phyloP scores from a whole-genome alignment of 1,140 invertebrate species.

The Leptinotarsa lineolata region DNA sequence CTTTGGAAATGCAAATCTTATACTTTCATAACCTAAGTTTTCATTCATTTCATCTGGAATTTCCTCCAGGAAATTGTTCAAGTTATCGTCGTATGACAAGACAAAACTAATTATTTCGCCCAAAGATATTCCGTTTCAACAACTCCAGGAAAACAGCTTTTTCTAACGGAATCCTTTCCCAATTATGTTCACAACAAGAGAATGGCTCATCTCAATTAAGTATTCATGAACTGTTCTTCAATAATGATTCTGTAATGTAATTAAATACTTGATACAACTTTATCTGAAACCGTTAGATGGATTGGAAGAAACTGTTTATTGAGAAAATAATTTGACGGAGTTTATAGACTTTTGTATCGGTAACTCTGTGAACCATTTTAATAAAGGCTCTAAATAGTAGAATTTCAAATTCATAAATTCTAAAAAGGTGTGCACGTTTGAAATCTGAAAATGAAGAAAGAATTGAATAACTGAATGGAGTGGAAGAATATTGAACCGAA shows the following conservation, averaged over 20 bases:
- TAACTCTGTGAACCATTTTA: too few species aligned
- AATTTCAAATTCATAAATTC: too few species aligned
- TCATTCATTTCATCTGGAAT: not conserved
- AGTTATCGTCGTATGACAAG: not conserved
- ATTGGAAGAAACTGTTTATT: not conserved
- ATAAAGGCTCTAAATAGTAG: too few species aligned
- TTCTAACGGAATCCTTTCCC: not conserved
- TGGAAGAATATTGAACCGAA: too few species aligned
- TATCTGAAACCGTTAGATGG: not conserved
- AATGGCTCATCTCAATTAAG: not conserved
- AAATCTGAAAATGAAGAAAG: too few species aligned
- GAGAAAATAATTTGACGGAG: too few species aligned
- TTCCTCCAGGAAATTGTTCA: not conserved
- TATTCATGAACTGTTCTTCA: not conserved
- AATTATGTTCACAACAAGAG: not conserved
- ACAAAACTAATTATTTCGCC: not conserved
- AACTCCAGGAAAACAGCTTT: not conserved
- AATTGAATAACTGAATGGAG: too few species aligned
- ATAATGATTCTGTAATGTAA: constrained; percentile 1
- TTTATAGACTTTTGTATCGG: too few species aligned
- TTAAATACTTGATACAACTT: not conserved
- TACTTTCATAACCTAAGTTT: too few species aligned
- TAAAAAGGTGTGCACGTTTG: too few species aligned
- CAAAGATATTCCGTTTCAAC: not conserved
- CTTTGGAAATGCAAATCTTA: too few species aligned